Evolutionary conservation across 2,888 invertebrate species (phyloP), one percentile per base, ranked within the genome.

Genomic region (Hydropsyche betteni): DNA sequence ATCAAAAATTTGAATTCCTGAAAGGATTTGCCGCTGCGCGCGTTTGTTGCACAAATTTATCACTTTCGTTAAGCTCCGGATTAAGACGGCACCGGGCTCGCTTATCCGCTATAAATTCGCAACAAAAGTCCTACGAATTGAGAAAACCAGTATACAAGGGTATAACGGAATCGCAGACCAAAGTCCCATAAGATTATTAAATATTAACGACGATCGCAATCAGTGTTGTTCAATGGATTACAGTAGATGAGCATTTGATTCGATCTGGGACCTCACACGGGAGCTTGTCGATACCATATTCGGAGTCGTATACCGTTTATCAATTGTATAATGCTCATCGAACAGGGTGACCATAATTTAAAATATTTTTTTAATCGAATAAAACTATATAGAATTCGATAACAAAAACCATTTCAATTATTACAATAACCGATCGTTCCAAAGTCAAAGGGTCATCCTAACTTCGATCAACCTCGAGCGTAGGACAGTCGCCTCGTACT

Each of bases 261-360:
- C 44, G 55, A 55, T 44, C 24, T 7, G 55, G 36, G 68, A 68
- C 68, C 68, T 36, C 68, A 68, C 68, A 68, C 55, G 24, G 68
- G 36, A 68, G 68, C 44, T 38, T 33, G n/a, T 34, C 68, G 38
- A 68, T 38, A 68, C 68, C 68, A 68, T 68, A 68, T 68, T 33
- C 68, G 68, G 68, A 44, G 44, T 44, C 44, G 44, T 44, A 44
- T 44, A 10, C 68, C 36, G 34, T 68, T 68, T 34, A 44, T 44
- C 44, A 44, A 44, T 44, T 44, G 44, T 44, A 44, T 16, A 53
- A 53, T 53, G 1, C 53, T 14, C n/a, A n/a, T 2, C 2, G 24
- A 16, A 16, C 16, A 58, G 14, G 24, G 58, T 58, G 24, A 58
- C 58, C 24, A 58, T 16, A 24, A 58, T 14, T 16, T 16, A 8